phyloP scores from a whole-genome alignment of 2,888 invertebrate species.

The Torymus tubicola region DNA sequence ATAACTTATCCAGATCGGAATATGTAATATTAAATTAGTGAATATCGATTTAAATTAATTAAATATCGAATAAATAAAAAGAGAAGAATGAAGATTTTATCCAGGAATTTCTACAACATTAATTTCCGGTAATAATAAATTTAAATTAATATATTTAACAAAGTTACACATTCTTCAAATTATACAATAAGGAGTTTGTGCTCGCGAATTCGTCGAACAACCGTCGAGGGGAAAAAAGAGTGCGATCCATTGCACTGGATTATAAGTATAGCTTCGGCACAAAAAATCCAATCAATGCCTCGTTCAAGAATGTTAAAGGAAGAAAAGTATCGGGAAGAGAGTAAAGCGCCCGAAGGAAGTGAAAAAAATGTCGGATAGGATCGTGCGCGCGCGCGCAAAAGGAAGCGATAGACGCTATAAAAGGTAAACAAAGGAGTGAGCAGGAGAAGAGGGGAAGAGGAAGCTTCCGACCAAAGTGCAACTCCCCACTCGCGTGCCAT shows the following conservation, averaged over 20 bases:
- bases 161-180: no score
- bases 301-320: conserved; percentile 8
- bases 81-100: no score
- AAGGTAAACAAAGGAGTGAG: background rate
- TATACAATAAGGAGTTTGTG: background rate
- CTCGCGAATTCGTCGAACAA: conserved; percentile 26
- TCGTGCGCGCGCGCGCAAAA: no score
- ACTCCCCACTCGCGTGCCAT: conserved; percentile 1
- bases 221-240: background rate
- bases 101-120: no score
- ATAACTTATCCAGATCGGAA: no score
- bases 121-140: no score
- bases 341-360: background rate
- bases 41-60: no score
- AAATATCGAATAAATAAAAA: no score
- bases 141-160: no score
- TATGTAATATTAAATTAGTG: no score
- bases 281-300: conserved; percentile 16
- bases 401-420: no score
- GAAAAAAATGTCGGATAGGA: background rate
- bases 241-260: no score
- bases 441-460: background rate
- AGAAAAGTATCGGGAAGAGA: background rate
- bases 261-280: conserved; percentile 1
- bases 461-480: conserved; percentile 30